A percentile compares a stretch with the other conserved stretches of the same genome.
Conservation (phyloP, 2,113 vertebrate species). For the Callaeas wilsoni region DNA sequence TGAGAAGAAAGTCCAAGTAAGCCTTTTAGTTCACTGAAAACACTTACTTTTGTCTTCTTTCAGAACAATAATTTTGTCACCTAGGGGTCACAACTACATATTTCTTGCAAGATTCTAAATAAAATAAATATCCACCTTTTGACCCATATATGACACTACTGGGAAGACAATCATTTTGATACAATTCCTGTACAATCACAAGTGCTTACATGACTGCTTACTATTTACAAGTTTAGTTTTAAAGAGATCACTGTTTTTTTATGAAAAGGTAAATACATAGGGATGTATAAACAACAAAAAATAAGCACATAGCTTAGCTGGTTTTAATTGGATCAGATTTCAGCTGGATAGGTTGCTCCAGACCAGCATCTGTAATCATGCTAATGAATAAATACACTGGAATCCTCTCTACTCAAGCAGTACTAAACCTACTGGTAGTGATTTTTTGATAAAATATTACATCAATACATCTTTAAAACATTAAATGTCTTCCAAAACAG, state of each 20-base stretch:
- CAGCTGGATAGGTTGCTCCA: not conserved
- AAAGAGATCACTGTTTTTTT: not conserved
- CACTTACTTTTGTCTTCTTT: not conserved
- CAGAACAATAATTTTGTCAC: not conserved
- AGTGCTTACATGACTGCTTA: not conserved
- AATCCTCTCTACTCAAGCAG: not conserved
- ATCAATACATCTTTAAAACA: not conserved
- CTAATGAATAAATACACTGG: not conserved
- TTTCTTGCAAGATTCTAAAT: not conserved
- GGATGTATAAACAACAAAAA: not conserved
- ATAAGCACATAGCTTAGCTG: not conserved
- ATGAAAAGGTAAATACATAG: not conserved
- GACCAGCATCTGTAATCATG: not conserved
- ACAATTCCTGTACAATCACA: not conserved
- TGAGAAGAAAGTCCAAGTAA: not conserved
- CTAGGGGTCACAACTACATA: accelerated
- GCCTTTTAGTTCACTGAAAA: not conserved
- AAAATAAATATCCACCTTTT: not conserved
- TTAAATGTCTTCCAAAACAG: not conserved
- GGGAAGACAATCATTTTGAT: not conserved
- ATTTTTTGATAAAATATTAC: not conserved
- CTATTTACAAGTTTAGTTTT: not conserved
- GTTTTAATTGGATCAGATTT: not conserved
- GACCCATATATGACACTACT: not conserved
- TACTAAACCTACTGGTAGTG: not conserved